These are phyloP conservation scores for Drosophila sp. DNA, from an alignment of 1,140 invertebrate genomes.

Conservation along the genomic window DNA sequence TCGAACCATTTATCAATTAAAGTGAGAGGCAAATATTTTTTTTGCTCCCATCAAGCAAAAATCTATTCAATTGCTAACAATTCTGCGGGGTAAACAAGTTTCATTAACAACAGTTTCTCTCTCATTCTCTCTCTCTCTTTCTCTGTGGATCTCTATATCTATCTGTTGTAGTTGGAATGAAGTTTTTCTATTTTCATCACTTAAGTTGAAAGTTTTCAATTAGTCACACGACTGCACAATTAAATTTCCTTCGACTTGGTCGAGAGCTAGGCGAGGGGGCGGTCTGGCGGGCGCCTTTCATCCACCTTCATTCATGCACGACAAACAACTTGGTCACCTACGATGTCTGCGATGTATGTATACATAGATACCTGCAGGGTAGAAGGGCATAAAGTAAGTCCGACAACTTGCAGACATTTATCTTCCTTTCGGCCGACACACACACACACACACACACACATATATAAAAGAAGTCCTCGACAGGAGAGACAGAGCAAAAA, in stretches of 20 bases:
- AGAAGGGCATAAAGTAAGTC: conserved; percentile 2
- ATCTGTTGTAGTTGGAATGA: neutral
- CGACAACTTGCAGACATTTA: conserved; percentile 63
- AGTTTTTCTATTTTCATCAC: conserved; percentile 59
- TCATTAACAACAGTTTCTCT: conserved; percentile 40
- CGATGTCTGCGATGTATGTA: neutral
- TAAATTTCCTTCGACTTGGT: conserved; percentile 53
- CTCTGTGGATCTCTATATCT: neutral
- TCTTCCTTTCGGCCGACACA: conserved; percentile 49
- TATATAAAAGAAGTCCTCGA: conserved; percentile 29
- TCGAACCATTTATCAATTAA: conserved; percentile 5
- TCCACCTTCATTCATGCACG: neutral
- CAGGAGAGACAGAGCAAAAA: conserved; percentile 19
- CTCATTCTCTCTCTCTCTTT: conserved; percentile 25
- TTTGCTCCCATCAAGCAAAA: neutral
- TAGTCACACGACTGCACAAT: conserved; percentile 75
- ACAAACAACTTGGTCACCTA: conserved; percentile 9
- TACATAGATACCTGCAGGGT: conserved; percentile 10
- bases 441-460: conserved; percentile 17
- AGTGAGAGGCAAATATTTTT: neutral
- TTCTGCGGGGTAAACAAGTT: conserved; percentile 50
- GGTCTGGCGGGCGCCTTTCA: neutral
- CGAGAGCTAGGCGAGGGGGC: neutral
- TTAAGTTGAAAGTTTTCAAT: conserved; percentile 74
- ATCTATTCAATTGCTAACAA: neutral